Conservation (phyloP, 2,888 invertebrate genomes). For the Plebejus melissa region DNA sequence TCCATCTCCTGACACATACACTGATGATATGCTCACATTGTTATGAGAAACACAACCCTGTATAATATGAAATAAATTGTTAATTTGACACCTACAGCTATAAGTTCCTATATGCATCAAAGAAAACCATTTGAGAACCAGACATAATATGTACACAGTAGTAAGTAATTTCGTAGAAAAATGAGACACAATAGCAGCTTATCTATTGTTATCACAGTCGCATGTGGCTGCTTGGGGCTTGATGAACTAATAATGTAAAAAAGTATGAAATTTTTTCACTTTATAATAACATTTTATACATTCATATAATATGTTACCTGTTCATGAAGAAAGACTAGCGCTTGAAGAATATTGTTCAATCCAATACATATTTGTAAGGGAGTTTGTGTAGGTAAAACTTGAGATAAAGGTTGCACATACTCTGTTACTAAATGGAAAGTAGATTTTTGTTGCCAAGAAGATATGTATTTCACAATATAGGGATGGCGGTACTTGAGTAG, state of each 20-base stretch:
- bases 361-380: slow-evolving; percentile 92
- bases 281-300: too few relatives aligned
- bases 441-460: slow-evolving; percentile 87
- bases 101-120: too few relatives aligned
- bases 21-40: slow-evolving; percentile 87
- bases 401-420: slow-evolving; percentile 86
- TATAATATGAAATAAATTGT: slow-evolving; percentile 14
- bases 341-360: slow-evolving; percentile 87
- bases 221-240: too few relatives aligned
- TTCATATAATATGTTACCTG: slow-evolving; percentile 67
- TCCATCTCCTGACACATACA: slow-evolving; percentile 91
- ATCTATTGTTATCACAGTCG: too few relatives aligned
- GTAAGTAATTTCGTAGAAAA: too few relatives aligned
- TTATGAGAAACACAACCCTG: slow-evolving; percentile 89
- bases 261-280: too few relatives aligned
- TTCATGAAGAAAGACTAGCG: slow-evolving; percentile 90
- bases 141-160: too few relatives aligned
- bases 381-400: slow-evolving; percentile 82
- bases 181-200: too few relatives aligned
- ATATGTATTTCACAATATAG: slow-evolving; percentile 88
- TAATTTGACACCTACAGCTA: neutral
- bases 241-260: too few relatives aligned
- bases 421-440: slow-evolving; percentile 90
- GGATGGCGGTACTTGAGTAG: slow-evolving; percentile 92
- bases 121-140: too few relatives aligned